Evolutionary conservation across 2,113 vertebrate genomes (phyloP), one percentile per base, ranked within the genome.

Genomic region (Cyrtonyx montezumae): DNA sequence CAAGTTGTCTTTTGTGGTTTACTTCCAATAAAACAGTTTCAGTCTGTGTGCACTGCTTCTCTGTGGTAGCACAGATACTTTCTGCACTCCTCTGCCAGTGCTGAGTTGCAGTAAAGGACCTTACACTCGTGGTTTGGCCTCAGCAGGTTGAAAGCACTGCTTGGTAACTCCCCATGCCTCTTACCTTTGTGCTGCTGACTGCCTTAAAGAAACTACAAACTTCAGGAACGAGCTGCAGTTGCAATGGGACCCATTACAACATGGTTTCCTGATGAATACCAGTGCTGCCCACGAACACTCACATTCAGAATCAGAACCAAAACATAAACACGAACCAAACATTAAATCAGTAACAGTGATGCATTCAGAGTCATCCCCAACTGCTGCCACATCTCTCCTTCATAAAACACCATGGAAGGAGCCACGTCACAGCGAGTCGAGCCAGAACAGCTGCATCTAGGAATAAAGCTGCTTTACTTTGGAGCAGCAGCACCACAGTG

Each of bases 351-450:
- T 69, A 65, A 69, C 20, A 79, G 20, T 4, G 5, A 59, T 69
- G 17, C 22, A 45, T 81, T 59, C 21, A n/a, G 18, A 45, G 48
- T 17, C 55, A 51, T 25, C 30, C 55, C 59, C 37, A 19, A 42
- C 26, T 0, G 3, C 48, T 16, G 5, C 58, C n/a, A 6, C 2
- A 4, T 22, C 22, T 32, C 48, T 36, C 37, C 2, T 19, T 62
- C 53, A 17, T 8, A 45, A 74, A 2, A 30, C 49, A 32, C 32
- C 59, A 37, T 23, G 15, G 5, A 8, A 63, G 19, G 32, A 77
- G 23, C 23, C 3, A 1, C 4, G 22, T 30, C 69, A 25, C 53
- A 49, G 43, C 46, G 17, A 21, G n/a, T 22, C 0, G 0, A 53
- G 37, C 26, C 18, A 43, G 48, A 45, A 36, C 37, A 6, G 18